A percentile compares a stretch with the other conserved stretches of the same genome.
These are phyloP conservation scores for Torymus aiolomorphi DNA, from an alignment of 2,888 invertebrate species.

Conservation along the genomic window DNA sequence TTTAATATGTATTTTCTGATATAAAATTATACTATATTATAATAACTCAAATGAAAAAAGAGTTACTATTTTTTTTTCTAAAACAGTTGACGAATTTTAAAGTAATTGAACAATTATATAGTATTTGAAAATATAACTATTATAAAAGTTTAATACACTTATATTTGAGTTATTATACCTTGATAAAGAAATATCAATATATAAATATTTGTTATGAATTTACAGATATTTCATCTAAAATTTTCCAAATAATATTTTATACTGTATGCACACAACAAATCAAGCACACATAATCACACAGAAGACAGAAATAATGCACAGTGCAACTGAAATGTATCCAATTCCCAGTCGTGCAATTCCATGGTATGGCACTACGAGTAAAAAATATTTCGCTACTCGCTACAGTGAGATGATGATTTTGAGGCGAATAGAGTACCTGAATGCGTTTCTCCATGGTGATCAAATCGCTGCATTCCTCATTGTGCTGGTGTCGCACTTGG, in stretches of 20 bases:
- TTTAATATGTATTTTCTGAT: too few relatives aligned
- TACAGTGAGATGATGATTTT: slow-evolving; percentile 62
- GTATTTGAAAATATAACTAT: too few relatives aligned
- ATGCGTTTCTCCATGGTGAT: slow-evolving; percentile 96
- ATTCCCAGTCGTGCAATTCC: slow-evolving; percentile 57
- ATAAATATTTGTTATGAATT: slow-evolving; percentile 11
- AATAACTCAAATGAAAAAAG: too few relatives aligned
- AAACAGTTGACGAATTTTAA: too few relatives aligned
- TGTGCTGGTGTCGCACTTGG: slow-evolving; percentile 92
- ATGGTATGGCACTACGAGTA: slow-evolving; percentile 49
- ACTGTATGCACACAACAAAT: slow-evolving; percentile 15
- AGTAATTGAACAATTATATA: too few relatives aligned
- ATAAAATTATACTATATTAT: too few relatives aligned
- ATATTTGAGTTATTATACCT: not conserved
- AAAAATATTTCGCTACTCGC: slow-evolving; percentile 53
- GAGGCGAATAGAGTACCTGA: slow-evolving; percentile 76
- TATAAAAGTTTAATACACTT: too few relatives aligned
- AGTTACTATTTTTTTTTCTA: too few relatives aligned
- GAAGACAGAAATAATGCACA: slow-evolving; percentile 39
- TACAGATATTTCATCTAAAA: slow-evolving; percentile 19
- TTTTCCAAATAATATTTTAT: not conserved
- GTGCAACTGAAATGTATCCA: slow-evolving; percentile 50
- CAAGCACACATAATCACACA: slow-evolving; percentile 37
- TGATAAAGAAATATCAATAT: slow-evolving; percentile 18
- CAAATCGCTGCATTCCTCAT: slow-evolving; percentile 94